Evolutionary conservation across 2,797 vertebrate genomes (phyloP), one percentile per base, ranked within the genome.

Genomic region (Anguilla megastoma): DNA sequence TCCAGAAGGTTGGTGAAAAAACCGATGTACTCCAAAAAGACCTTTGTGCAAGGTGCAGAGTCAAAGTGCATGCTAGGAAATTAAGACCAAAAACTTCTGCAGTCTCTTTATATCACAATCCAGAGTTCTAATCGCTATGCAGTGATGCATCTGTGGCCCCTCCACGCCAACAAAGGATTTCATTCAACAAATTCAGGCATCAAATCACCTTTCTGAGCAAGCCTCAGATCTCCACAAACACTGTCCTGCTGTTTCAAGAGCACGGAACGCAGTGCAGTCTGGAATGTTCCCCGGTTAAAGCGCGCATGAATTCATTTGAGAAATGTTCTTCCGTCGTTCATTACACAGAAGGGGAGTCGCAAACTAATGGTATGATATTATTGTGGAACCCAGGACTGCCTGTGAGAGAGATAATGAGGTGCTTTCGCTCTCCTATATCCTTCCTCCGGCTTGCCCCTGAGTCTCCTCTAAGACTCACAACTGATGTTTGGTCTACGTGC

Each of bases 351-450:
- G 91, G 87, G 85, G 71, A 90, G 91, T n/a, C 7, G 88, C 76
- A 89, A 89, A 91, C 91, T 92, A 93, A 92, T n/a, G 45, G 79
- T 50, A n/a, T 82, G 79, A 50, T 82, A n/a, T 82, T 82, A 50
- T 8, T 52, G 33, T 7, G 84, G 92, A 91, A 91, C 88, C 69
- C 30, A 33, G 89, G 90, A 91, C 93, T 93, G 93, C 92, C 93
- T 94, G 93, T 91, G 93, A 95, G 94, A 95, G 94, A 95, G 95
- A 95, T 93, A 95, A 96, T 95, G 92, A 94, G 92, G 91, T 88
- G 87, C 90, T 45, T 93, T 94, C 93, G 91, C 87, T 92, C 91
- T 90, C 87, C 88, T 88, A 89, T 88, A 89, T 92, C 92, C 50
- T 48, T 91, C 89, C 0, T 16, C 90, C 85, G 90, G 91, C 91